Base-by-base conservation (phyloP, 2,113 vertebrate species). In the Mustela nigripes region DNA sequence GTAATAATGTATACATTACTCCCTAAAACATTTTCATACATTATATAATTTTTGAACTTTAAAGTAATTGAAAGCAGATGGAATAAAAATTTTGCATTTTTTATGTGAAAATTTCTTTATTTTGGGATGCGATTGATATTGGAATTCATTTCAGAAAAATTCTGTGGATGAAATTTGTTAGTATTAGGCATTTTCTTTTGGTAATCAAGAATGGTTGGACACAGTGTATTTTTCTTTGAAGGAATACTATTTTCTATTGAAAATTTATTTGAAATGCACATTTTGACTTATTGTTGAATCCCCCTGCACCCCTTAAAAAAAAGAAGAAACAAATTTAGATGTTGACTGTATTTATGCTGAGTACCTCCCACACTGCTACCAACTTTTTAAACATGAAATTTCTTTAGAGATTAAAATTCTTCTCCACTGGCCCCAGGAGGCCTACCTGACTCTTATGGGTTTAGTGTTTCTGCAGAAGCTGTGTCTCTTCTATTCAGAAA, bases 131-230 rank as follows among this genome's bases (percentile, higher is more conserved):
- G 60, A 16, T 92, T 94, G n/a, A 31, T 67, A 63, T 15, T 92
- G 58, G 45, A 33, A 86, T 89, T 95, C 42, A 65, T 31, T 94
- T 82, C 19, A 84, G 69, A 85, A 93, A 94, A 93, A 65, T 84
- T 11, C 50, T 84, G 4, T 94, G 58, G 53, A 63, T 78, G 36
- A 53, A 74, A 86, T 91, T 87, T 95, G 58, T 95, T 79, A 85
- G 11, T 85, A 4, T 69, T 50, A 73, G 21, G 11, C 93, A 4
- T 65, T 95, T 74, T 84, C 48, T 83, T 19, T 83, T 83, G 7
- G 24, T 67, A 58, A 60, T 42, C 42, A 63, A 69, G 82, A 94
- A 53, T 86, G 18, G 39, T 21, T 56, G 26, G 24, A 31, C 79
- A 0, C 62, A 74, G 42, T 12, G 28, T 16, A 60, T 78, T 91